These are phyloP conservation scores for Lonchura striata DNA, from an alignment of 2,113 vertebrate genomes.

Conservation along the genomic window DNA sequence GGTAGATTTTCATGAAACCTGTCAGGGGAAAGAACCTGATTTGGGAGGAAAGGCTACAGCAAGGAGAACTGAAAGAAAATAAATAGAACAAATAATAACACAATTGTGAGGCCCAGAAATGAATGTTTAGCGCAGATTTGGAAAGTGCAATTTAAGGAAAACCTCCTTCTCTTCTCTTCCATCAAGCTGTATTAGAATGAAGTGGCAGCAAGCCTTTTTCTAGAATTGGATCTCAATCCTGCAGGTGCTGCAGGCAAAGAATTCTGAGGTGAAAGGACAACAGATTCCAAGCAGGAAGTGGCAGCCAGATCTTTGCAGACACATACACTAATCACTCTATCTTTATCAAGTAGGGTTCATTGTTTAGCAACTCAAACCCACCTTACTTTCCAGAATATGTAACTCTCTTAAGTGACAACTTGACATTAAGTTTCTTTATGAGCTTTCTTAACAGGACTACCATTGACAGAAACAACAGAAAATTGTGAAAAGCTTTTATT, in stretches of 20 bases:
- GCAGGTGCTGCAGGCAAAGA: background rate
- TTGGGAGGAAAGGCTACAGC: background rate
- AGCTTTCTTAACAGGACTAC: background rate
- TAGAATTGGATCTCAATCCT: background rate
- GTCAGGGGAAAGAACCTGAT: background rate
- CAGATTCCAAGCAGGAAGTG: background rate
- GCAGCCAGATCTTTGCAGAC: background rate
- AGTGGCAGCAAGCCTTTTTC: background rate
- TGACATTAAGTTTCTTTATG: background rate
- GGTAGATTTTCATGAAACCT: background rate
- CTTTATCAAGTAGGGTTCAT: background rate
- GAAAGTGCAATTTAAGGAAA: background rate
- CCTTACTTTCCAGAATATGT: background rate
- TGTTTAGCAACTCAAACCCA: background rate
- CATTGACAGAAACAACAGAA: background rate
- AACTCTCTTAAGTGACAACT: background rate
- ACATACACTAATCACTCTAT: background rate
- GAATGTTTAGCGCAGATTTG: background rate
- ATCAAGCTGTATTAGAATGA: background rate
- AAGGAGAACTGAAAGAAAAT: background rate
- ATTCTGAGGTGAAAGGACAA: background rate
- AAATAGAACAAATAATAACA: background rate
- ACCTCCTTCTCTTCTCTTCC: background rate
- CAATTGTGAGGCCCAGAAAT: background rate
- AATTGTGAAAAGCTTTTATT: conserved; percentile 40